These are phyloP conservation scores for Phyllostomus discolor DNA, from an alignment of 2,113 vertebrate genomes.

Conservation along the genomic window DNA sequence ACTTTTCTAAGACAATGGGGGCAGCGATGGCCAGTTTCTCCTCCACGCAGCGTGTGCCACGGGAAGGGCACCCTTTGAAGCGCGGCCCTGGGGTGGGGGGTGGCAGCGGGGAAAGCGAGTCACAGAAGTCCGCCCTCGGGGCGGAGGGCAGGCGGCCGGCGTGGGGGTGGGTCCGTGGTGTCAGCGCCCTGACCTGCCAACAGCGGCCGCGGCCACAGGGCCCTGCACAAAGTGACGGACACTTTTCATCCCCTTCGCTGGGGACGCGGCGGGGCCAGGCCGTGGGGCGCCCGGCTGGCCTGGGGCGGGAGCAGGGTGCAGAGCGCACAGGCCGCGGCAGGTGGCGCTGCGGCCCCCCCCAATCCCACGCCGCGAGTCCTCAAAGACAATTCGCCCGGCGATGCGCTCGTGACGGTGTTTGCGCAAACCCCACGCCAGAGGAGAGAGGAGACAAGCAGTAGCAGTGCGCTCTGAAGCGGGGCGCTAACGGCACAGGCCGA, in stretches of 20 bases:
- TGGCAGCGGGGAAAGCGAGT: slow-evolving; percentile 58
- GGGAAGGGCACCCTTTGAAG: slow-evolving; percentile 68
- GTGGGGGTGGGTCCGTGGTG: no score
- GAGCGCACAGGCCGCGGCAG: rapidly evolving
- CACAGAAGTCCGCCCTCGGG: background rate
- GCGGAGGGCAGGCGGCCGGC: background rate
- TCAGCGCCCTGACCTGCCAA: slow-evolving; percentile 80
- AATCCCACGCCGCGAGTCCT: background rate
- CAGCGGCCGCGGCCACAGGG: slow-evolving; percentile 48
- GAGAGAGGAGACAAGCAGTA: slow-evolving; percentile 68
- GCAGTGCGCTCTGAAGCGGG: slow-evolving; percentile 57
- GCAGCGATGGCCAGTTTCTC: slow-evolving; percentile 16
- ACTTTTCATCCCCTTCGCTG: background rate
- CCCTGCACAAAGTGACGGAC: background rate
- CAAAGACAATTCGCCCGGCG: background rate
- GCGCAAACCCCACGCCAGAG: background rate
- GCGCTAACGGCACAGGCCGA: slow-evolving; percentile 69
- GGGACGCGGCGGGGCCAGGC: background rate
- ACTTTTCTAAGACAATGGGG: slow-evolving; percentile 67
- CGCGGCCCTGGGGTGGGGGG: slow-evolving; percentile 39
- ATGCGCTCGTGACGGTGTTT: background rate
- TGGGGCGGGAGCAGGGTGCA: background rate
- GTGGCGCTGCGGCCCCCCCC: background rate
- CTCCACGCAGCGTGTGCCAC: slow-evolving; percentile 33
- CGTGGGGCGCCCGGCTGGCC: slow-evolving; percentile 21